phyloP scores from a whole-genome alignment of 2,113 vertebrate species.

The Ia io region DNA sequence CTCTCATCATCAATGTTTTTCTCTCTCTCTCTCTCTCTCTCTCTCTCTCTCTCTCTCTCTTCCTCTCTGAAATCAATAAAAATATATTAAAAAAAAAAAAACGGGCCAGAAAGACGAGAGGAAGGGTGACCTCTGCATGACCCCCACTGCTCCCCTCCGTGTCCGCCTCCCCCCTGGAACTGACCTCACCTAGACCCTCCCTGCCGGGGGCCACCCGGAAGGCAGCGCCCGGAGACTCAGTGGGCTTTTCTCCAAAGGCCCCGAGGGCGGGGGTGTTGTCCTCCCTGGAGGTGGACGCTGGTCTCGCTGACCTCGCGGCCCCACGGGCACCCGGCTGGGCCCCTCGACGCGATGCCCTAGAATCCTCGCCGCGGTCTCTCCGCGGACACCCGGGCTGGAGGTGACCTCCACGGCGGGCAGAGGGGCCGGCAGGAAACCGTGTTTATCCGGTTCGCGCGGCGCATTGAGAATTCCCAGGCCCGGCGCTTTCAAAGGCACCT shows the following conservation, averaged over 20 bases:
- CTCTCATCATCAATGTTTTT: no score
- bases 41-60: no score
- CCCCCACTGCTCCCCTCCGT: not conserved
- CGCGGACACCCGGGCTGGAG: not conserved
- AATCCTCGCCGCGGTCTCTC: rapidly evolving
- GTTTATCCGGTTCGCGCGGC: not conserved
- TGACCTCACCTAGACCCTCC: not conserved
- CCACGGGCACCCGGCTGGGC: rapidly evolving
- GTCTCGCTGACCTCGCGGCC: not conserved
- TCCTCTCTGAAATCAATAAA: no score
- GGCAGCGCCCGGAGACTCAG: not conserved
- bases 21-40: no score
- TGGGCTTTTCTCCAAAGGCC: rapidly evolving
- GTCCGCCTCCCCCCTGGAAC: rapidly evolving
- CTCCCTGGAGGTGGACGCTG: rapidly evolving
- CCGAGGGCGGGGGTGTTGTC: rapidly evolving
- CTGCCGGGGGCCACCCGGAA: not conserved
- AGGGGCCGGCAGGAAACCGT: not conserved
- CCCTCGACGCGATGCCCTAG: rapidly evolving
- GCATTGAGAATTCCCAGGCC: not conserved
- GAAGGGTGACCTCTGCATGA: not conserved
- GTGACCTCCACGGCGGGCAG: no score
- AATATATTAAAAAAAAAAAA: no score
- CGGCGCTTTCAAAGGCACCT: not conserved
- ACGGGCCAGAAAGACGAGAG: rapidly evolving